These are phyloP conservation scores for Ochlodes sylvanus DNA, from an alignment of 2,888 invertebrate species.

Conservation along the genomic window DNA sequence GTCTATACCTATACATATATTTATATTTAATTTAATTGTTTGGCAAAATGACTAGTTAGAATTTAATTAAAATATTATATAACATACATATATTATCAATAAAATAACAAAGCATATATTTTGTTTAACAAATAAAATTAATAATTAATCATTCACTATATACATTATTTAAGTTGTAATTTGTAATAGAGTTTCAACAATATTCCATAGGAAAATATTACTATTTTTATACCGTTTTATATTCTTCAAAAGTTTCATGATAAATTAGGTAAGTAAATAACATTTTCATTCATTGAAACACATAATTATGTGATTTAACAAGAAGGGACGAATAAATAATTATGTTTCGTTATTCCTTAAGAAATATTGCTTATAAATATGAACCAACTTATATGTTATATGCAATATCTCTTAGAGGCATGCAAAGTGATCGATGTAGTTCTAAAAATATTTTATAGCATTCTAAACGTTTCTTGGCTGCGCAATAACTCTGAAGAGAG, in stretches of 20 bases:
- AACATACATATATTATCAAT: background rate
- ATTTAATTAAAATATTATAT: constrained; percentile 1
- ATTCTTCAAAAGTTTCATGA: constrained; percentile 21
- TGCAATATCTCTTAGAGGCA: constrained; percentile 6
- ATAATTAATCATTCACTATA: background rate
- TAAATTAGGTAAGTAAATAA: constrained; percentile 2
- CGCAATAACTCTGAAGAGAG: background rate
- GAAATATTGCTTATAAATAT: constrained; percentile 6
- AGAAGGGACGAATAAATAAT: background rate
- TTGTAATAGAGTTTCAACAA: constrained; percentile 12
- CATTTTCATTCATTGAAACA: constrained; percentile 1
- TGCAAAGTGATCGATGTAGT: background rate
- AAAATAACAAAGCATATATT: constrained; percentile 1
- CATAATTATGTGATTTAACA: background rate
- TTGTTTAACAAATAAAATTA: constrained; percentile 3
- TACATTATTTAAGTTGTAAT: constrained; percentile 6
- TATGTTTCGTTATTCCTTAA: background rate
- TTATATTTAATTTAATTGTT: constrained; percentile 17
- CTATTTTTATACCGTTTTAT: constrained; percentile 21
- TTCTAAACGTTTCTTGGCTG: background rate
- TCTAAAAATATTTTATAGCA: background rate
- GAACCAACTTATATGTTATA: background rate
- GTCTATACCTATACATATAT: constrained; percentile 17
- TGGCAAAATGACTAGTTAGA: constrained; percentile 22
- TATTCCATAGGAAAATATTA: constrained; percentile 28